A percentile compares a stretch with the other conserved stretches of the same genome.
phyloP scores from a whole-genome alignment of 2,797 vertebrate genomes.

The Parambassis ranga region DNA sequence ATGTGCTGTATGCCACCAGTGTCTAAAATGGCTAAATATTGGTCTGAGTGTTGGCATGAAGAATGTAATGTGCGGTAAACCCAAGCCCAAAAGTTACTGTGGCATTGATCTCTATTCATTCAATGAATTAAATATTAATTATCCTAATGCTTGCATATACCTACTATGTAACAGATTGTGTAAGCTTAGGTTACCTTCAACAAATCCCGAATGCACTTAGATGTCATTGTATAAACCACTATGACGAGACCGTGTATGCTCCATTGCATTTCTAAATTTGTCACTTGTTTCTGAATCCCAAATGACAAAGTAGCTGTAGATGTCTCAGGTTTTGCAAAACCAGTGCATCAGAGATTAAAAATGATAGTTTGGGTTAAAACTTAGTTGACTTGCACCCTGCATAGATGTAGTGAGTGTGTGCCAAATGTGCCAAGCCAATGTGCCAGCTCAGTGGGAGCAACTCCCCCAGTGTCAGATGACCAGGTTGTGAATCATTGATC shows the following conservation, averaged over 20 bases:
- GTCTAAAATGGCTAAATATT: too few relatives aligned
- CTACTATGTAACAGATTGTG: too few relatives aligned
- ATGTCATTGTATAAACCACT: too few relatives aligned
- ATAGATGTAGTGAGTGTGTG: conserved; percentile 20
- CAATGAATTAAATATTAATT: background rate
- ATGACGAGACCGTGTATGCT: too few relatives aligned
- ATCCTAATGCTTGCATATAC: background rate
- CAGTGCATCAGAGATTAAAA: too few relatives aligned
- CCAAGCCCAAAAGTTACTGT: background rate
- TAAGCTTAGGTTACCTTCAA: too few relatives aligned
- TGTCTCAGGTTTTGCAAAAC: background rate
- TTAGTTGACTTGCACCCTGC: conserved; percentile 12
- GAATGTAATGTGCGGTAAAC: background rate
- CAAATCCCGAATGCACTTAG: too few relatives aligned
- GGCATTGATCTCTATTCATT: background rate
- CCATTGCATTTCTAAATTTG: too few relatives aligned
- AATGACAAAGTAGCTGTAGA: too few relatives aligned
- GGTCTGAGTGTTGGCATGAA: background rate
- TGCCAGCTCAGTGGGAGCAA: conserved; percentile 57
- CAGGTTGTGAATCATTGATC: conserved; percentile 82
- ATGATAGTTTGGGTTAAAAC: conserved; percentile 19
- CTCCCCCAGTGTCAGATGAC: conserved; percentile 64
- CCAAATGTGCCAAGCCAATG: conserved; percentile 31
- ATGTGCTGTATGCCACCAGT: background rate
- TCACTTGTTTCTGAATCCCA: too few relatives aligned